Evolutionary conservation across 2,888 invertebrate genomes (phyloP).

Genomic region (Sericinus montela): DNA sequence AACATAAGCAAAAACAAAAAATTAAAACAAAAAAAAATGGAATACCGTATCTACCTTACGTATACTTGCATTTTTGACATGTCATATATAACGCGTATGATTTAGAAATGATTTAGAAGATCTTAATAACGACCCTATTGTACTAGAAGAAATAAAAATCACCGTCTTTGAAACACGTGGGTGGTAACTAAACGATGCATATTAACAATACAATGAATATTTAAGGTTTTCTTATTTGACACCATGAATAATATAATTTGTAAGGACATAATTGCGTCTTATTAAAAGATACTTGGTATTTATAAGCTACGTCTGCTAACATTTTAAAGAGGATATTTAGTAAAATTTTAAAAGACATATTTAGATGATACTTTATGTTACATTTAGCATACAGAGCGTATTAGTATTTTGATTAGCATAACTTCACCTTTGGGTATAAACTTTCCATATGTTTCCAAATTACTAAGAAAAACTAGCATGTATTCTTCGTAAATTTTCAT

Average conservation of each 20-base stretch:
- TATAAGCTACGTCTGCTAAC: not conserved
- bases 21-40: no score
- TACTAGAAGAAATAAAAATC: constrained; percentile 19
- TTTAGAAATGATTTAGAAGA: not conserved
- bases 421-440: no score
- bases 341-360: no score
- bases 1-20: no score
- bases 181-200: constrained; percentile 22
- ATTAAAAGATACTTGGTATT: constrained; percentile 17
- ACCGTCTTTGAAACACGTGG: constrained; percentile 19
- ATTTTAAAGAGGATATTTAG: no score
- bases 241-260: constrained; percentile 32
- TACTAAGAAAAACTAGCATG: no score
- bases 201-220: constrained; percentile 21
- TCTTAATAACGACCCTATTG: constrained; percentile 13
- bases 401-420: no score
- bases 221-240: constrained; percentile 38
- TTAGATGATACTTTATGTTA: no score
- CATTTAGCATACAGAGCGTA: no score
- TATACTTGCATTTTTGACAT: not conserved
- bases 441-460: no score
- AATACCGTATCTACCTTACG: no score
- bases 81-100: constrained; percentile 15
- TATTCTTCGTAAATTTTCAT: no score
- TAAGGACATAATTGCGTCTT: constrained; percentile 34